Evolutionary conservation across 2,797 vertebrate genomes (phyloP), one percentile per base, ranked within the genome.

Genomic region (Iguana delicatissima): DNA sequence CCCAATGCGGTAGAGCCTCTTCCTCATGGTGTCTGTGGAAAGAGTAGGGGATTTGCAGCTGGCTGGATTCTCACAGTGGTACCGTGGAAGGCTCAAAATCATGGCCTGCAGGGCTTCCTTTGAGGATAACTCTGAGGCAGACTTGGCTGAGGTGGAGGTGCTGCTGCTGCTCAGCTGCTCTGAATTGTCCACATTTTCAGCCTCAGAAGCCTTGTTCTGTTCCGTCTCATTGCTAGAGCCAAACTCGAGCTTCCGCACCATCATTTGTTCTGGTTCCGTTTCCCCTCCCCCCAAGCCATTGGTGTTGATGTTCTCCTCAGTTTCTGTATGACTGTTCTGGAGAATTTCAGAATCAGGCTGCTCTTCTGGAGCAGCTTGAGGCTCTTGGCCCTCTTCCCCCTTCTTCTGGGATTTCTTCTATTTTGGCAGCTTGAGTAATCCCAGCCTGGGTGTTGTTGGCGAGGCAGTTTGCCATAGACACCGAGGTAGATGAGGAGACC

Each of bases 11-110:
- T 99, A 99, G 80, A 99, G 98, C 52, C 99, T 98, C 95, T 99
- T 99, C 91, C 99, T 98, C 97, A 99, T 98, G n/a, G 98, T 99
- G 94, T 99, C 99, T 0, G 99, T 99, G 93, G 99, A 99, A 69
- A 99, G 98, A 0, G 98, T 99, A 73, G 99, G 99, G 0, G 99
- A 99, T 95, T 98, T 98, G 96, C 99, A 99, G 94, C 98, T 98
- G 52, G 98, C 97, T 0, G 99, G 98, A 93, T 99, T 99, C 96
- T 99, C 99, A 93, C 99, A 99, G 95, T 98, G 99, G 96, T 99
- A 98, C 92, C 99, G 98, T 0, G 99, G 99, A 94, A 99, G 97
- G 94, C 99, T 99, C 96, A 99, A 98, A 24, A 99, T 98, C 98
- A 99, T 98, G 88, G 99, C 99, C 96, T 99, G 99, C 90, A 99